Evolutionary conservation across 2,888 invertebrate genomes (phyloP), one percentile per base, ranked within the genome.

Genomic region (Acanthosepion pharaonis): DNA sequence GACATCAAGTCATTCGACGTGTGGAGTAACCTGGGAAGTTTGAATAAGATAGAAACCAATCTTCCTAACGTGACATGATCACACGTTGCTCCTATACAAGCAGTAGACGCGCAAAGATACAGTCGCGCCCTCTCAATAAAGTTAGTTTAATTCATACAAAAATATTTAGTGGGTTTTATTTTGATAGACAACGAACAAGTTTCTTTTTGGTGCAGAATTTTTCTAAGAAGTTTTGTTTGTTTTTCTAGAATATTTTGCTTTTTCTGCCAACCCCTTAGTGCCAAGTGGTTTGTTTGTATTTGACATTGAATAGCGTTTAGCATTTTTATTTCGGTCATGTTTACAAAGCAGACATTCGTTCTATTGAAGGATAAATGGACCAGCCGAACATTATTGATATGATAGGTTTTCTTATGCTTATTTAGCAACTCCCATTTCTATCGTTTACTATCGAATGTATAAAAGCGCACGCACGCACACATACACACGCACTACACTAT

Each of bases 81-180:
- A 78, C 78, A 33, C 78, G n/a, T 15, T 78, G 78, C 15, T 15
- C 78, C n/a, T 9, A n/a, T n/a, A 78, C 15, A 78, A 78, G 33
- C n/a, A 5, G 18, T 18, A n/a, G 33, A 15, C 18, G 15, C n/a
- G 78, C 78, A 33, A 33, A 78, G 78, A 78, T 78, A 78, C 78
- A 78, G 33, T 78, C 78, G 78, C 78, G 78, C 78, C 78, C 78
- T 78, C n/a, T 78, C 78, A 78, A 78, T 78, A 78, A 78, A 78
- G 78, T 78, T 78, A 78, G 78, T 78, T 78, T 78, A n/a, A 78
- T 78, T 78, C 78, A 78, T 78, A 78, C 78, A 78, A 78, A 78
- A 78, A 78, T 78, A 78, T 78, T n/a, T 78, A 78, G 78, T 78
- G 5, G 25, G 78, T 78, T 78, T 78, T 78, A 78, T 78, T 78